These are phyloP conservation scores for Pachycephala philippinensis DNA, from an alignment of 2,113 vertebrate genomes.

Conservation along the genomic window DNA sequence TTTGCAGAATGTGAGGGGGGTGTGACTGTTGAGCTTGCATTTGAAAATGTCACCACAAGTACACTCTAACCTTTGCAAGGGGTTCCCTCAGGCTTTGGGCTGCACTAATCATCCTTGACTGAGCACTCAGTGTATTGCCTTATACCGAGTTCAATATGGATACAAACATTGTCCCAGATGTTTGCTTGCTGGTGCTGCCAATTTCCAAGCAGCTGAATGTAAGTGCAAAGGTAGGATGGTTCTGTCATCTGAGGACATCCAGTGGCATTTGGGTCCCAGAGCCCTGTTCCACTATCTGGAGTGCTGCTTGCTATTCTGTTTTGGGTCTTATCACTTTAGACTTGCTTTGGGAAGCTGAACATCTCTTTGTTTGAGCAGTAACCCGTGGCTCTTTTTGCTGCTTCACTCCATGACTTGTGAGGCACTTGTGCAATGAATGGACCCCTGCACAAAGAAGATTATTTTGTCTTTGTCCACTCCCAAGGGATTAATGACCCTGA, in stretches of 20 bases:
- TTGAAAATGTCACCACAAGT: conserved; percentile 30
- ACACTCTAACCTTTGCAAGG: background rate
- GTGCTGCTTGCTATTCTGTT: background rate
- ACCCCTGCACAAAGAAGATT: background rate
- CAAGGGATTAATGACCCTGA: background rate
- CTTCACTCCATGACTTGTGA: background rate
- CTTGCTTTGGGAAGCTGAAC: background rate
- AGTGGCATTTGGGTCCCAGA: background rate
- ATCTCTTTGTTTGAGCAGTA: background rate
- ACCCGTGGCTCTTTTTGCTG: background rate
- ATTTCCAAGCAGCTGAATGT: background rate
- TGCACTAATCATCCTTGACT: background rate
- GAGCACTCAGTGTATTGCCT: background rate
- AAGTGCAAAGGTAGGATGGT: background rate
- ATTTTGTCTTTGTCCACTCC: background rate
- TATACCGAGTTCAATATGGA: background rate
- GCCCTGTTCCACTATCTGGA: background rate
- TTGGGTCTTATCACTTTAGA: background rate
- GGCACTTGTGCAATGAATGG: background rate
- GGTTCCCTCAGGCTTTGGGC: background rate
- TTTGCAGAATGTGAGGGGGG: background rate
- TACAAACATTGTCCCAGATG: background rate
- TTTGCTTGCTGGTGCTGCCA: background rate
- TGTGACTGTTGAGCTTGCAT: background rate
- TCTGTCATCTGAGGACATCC: background rate